A percentile compares a stretch with the other conserved stretches of the same genome.
These are phyloP conservation scores for Apis dorsata DNA, from an alignment of 1,140 invertebrate species.

Conservation along the genomic window DNA sequence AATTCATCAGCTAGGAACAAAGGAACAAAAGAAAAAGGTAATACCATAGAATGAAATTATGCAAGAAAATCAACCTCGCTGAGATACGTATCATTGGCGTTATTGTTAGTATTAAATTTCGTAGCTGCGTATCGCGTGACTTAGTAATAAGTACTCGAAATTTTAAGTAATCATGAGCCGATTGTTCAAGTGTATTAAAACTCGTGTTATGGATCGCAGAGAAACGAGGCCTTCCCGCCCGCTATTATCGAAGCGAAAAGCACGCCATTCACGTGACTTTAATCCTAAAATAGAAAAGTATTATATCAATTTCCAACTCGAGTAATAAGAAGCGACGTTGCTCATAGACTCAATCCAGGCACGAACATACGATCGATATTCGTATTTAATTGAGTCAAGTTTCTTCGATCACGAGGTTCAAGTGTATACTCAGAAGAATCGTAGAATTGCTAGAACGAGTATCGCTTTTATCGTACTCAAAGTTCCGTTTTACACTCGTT, in stretches of 20 bases:
- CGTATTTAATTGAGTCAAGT: neutral
- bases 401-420: neutral
- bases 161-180: neutral
- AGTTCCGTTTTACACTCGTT: neutral
- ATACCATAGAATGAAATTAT: neutral
- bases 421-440: neutral
- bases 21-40: neutral
- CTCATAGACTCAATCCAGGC: neutral
- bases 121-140: conserved; percentile 11
- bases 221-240: neutral
- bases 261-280: neutral
- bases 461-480: neutral
- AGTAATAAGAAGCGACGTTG: neutral
- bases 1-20: neutral
- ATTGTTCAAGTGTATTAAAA: conserved; percentile 7
- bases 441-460: neutral
- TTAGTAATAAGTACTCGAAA: conserved; percentile 17
- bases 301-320: neutral
- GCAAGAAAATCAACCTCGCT: neutral
- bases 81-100: conserved; percentile 27
- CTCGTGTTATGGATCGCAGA: neutral
- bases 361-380: neutral
- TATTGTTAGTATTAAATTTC: conserved; percentile 33
- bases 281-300: neutral
- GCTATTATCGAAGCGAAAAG: no score